Percentiles rank a stretch among this genome's conserved stretches.
Evolutionary conservation across 1,140 invertebrate species (phyloP).

Genomic region (Monochamus saltuarius): DNA sequence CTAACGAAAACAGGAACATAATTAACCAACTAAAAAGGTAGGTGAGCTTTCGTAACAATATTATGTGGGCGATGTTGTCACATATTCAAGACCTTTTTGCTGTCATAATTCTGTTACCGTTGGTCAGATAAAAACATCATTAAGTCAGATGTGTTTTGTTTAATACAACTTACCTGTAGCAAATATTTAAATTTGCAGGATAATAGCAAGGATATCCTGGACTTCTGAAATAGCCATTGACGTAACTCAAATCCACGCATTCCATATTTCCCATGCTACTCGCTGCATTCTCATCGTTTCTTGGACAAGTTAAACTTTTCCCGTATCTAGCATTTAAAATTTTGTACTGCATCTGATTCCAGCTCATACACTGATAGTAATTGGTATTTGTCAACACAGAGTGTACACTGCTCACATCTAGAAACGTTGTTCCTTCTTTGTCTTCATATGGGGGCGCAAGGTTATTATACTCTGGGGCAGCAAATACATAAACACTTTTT

Average conservation of each 20-base stretch:
- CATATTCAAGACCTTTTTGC: no score
- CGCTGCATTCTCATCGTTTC: slow-evolving; percentile 3
- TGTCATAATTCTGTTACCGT: no score
- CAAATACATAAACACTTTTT: slow-evolving; percentile 42
- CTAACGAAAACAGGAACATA: no score
- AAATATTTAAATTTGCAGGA: slow-evolving; percentile 38
- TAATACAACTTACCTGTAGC: slow-evolving; percentile 48
- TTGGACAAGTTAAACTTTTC: slow-evolving; percentile 18
- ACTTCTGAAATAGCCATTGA: slow-evolving; percentile 42
- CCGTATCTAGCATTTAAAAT: slow-evolving; percentile 18
- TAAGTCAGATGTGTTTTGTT: no score
- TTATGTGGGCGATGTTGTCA: no score
- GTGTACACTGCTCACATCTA: slow-evolving; percentile 32
- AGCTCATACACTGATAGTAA: slow-evolving; percentile 27
- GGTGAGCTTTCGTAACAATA: no score
- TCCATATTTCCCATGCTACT: slow-evolving; percentile 1
- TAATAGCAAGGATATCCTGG: slow-evolving; percentile 46
- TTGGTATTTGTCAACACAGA: slow-evolving; percentile 27
- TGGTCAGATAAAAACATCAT: no score
- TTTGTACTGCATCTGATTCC: slow-evolving; percentile 34
- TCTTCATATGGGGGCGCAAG: slow-evolving; percentile 25
- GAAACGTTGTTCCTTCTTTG: slow-evolving; percentile 37
- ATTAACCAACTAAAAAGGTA: no score
- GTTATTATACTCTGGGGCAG: slow-evolving; percentile 21
- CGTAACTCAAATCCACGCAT: slow-evolving; percentile 33